Evolutionary conservation across 1,140 invertebrate species (phyloP).

Genomic region (Acromyrmex echinatior): DNA sequence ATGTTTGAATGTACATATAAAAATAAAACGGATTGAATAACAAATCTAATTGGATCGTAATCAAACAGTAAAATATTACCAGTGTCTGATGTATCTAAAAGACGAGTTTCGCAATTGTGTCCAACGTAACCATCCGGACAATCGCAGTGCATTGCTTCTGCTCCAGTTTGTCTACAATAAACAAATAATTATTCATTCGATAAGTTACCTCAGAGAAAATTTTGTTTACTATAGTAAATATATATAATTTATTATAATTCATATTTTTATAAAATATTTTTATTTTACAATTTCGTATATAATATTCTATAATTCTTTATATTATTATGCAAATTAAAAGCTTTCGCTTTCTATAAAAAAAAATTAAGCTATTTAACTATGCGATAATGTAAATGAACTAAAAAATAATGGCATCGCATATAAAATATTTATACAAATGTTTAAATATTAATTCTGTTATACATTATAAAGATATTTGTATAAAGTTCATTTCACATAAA

Average conservation of each 20-base stretch:
- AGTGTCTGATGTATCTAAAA: slow-evolving; percentile 82
- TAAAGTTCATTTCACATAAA: not conserved
- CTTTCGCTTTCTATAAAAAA: not conserved
- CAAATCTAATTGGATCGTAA: not conserved
- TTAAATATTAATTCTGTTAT: not conserved
- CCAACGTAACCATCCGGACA: slow-evolving; percentile 90
- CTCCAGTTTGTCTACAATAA: slow-evolving; percentile 90
- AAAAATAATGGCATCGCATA: not conserved
- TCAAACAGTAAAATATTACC: slow-evolving; percentile 65
- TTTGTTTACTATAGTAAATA: not conserved
- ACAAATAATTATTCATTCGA: not conserved
- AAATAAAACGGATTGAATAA: slow-evolving; percentile 15
- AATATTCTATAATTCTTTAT: not conserved
- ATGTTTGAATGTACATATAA: not conserved
- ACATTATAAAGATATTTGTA: not conserved
- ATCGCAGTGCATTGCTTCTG: slow-evolving; percentile 90
- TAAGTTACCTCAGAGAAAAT: not conserved
- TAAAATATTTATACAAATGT: slow-evolving; percentile 9
- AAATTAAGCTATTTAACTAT: not conserved
- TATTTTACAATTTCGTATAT: not conserved
- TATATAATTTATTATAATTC: no score
- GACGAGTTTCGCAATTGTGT: slow-evolving; percentile 89
- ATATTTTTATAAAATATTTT: not conserved
- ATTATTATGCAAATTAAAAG: not conserved
- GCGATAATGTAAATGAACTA: not conserved